Base-by-base conservation (phyloP, 1,140 invertebrate genomes). In the Drosophila mayri region DNA sequence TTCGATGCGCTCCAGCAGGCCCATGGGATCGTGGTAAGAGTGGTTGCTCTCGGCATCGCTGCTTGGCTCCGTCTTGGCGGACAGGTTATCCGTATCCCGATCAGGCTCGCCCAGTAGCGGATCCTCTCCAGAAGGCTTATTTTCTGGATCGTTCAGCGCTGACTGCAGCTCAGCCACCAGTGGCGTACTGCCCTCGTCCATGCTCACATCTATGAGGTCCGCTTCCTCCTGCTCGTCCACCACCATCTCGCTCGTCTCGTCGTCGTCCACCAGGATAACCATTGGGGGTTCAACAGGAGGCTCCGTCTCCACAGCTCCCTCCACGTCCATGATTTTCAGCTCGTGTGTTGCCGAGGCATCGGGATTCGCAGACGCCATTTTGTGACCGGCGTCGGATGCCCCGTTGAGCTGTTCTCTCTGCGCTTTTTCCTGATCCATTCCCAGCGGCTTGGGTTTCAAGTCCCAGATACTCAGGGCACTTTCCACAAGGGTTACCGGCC, bases 311-410 rank as follows among this genome's bases (percentile, higher is more conserved):
- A 55, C 37, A 3, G 83, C 72, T 2, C 83, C 80, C 14, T 90
- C 84, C 2, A 88, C 80, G 12, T 90, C 85, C 85, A 90, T 65
- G 18, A 90, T 90, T 71, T 81, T 80, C 3, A 87, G 47, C 43
- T 90, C 85, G 59, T 87, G 65, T 0, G 58, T 46, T n/a, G 50
- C 44, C 40, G 20, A 38, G 16, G 44, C 7, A 49, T 67, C 43
- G 50, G 41, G 20, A 44, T 77, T 64, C 37, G 43, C n/a, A 3
- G 83, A 76, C 80, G 84, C 85, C 83, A 87, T 87, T 87, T 87
- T 88, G 84, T 80, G 55, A 25, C 63, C 61, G 59, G 61, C 30
- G 44, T 70, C 67, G 44, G 63, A 32, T 11, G 37, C 30, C n/a
- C 47, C 59, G 10, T 32, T 18, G 0, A 55, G 6, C 10, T 20